Evolutionary conservation across 53 echinoderm and acorn worm species (phyloP).

Genomic region (Zoroaster sp.): DNA sequence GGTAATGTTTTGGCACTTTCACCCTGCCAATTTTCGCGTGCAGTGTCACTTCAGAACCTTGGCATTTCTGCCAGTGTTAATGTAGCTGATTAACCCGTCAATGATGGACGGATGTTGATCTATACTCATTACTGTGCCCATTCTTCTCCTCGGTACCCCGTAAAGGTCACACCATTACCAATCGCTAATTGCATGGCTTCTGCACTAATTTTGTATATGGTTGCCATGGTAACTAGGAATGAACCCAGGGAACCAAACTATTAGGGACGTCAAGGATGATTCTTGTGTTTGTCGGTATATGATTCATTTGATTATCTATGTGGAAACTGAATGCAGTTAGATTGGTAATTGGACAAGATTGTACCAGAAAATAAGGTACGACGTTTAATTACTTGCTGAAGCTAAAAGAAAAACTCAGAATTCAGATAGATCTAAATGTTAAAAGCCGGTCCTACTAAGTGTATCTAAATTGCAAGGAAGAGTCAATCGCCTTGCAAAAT

Average conservation of each 20-base stretch:
- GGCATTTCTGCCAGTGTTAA: too few species aligned
- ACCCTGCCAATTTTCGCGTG: too few species aligned
- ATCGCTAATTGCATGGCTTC: background rate
- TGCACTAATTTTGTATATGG: background rate
- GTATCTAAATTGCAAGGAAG: background rate
- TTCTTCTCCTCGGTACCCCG: background rate
- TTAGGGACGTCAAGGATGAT: too few species aligned
- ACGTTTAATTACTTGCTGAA: background rate
- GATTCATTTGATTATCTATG: too few species aligned
- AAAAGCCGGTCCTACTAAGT: background rate
- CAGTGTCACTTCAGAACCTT: too few species aligned
- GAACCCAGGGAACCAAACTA: too few species aligned
- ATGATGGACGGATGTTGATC: too few species aligned
- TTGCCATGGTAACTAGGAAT: background rate
- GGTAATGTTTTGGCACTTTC: too few species aligned
- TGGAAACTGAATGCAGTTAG: background rate
- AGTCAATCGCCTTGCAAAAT: background rate
- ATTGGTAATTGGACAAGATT: background rate
- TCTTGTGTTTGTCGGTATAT: too few species aligned
- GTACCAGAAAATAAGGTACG: background rate
- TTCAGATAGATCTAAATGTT: background rate
- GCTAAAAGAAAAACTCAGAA: background rate
- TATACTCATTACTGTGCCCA: too few species aligned
- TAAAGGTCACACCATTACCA: background rate
- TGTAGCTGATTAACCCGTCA: too few species aligned